These are phyloP conservation scores for Sprattus sprattus DNA, from an alignment of 2,113 vertebrate species.

Conservation along the genomic window DNA sequence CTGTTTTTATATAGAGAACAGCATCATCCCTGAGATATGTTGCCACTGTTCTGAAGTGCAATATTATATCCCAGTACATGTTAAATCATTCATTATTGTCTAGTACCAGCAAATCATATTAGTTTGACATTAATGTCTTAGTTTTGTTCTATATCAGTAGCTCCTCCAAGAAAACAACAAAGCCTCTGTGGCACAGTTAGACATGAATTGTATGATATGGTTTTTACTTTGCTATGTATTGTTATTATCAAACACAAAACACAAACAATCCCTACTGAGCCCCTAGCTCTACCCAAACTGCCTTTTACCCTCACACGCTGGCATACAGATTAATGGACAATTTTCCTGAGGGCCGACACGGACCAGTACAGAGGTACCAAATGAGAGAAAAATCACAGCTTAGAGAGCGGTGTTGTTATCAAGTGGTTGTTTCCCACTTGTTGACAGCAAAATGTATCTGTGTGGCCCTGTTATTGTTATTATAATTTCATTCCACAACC, in stretches of 20 bases:
- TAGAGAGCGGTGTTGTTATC: slow-evolving; percentile 43
- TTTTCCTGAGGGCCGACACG: slow-evolving; percentile 40
- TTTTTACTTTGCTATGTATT: not conserved
- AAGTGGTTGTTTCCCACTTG: slow-evolving; percentile 50
- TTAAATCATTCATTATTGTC: not conserved
- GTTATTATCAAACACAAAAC: not conserved
- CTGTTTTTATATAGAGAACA: not conserved
- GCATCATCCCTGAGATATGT: not conserved
- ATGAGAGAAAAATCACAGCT: slow-evolving; percentile 34
- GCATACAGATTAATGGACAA: slow-evolving; percentile 17
- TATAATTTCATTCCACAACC: slow-evolving; percentile 49
- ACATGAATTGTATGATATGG: too few relatives aligned
- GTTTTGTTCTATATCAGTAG: not conserved
- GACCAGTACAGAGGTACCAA: slow-evolving; percentile 43
- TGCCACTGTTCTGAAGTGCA: not conserved
- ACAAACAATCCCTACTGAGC: not conserved
- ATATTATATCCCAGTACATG: not conserved
- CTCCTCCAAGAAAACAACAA: not conserved
- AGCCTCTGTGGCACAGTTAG: not conserved
- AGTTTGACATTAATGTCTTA: not conserved
- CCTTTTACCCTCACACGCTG: not conserved
- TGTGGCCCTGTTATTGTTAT: slow-evolving; percentile 52
- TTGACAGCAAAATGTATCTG: slow-evolving; percentile 53
- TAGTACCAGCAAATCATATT: not conserved
- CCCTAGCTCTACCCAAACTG: not conserved